Evolutionary conservation across 2,113 vertebrate species (phyloP).

Genomic region (Chroicocephalus ridibundus): DNA sequence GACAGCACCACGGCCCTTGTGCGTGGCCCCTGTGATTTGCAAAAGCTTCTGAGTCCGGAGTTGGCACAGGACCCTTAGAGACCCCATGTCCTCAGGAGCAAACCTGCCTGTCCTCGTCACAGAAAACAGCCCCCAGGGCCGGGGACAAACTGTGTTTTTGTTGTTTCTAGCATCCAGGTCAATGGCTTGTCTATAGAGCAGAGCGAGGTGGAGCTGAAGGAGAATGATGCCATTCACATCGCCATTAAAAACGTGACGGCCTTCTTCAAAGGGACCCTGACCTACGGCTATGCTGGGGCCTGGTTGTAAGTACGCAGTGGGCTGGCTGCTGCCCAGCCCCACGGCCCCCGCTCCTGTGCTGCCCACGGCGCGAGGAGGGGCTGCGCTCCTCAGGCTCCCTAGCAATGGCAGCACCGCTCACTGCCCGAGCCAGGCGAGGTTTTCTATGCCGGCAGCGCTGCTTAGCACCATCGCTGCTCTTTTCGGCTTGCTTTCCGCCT

Average conservation of each 20-base stretch:
- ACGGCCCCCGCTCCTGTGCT: not conserved
- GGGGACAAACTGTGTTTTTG: not conserved
- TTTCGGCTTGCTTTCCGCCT: not conserved
- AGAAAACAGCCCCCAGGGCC: not conserved
- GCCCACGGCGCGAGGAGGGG: rapidly evolving
- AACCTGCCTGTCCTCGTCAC: rapidly evolving
- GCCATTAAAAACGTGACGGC: slow-evolving; percentile 78
- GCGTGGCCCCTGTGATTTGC: not conserved
- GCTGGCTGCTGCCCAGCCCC: not conserved
- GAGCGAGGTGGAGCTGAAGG: slow-evolving; percentile 77
- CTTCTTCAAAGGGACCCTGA: slow-evolving; percentile 80
- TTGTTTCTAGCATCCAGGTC: slow-evolving; percentile 80
- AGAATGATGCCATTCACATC: slow-evolving; percentile 71
- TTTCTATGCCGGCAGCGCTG: rapidly evolving
- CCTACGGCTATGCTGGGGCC: slow-evolving; percentile 74
- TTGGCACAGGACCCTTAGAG: not conserved
- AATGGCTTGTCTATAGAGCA: slow-evolving; percentile 79
- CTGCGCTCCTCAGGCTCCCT: not conserved
- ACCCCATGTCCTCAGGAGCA: not conserved
- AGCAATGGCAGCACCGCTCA: not conserved
- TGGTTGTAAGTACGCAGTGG: slow-evolving; percentile 76
- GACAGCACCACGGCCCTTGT: not conserved
- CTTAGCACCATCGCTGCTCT: not conserved
- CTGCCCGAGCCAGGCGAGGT: not conserved
- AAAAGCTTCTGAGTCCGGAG: rapidly evolving